Evolutionary conservation across 2,888 invertebrate genomes (phyloP), one percentile per base, ranked within the genome.

Genomic region (Drosophila percnosoma): DNA sequence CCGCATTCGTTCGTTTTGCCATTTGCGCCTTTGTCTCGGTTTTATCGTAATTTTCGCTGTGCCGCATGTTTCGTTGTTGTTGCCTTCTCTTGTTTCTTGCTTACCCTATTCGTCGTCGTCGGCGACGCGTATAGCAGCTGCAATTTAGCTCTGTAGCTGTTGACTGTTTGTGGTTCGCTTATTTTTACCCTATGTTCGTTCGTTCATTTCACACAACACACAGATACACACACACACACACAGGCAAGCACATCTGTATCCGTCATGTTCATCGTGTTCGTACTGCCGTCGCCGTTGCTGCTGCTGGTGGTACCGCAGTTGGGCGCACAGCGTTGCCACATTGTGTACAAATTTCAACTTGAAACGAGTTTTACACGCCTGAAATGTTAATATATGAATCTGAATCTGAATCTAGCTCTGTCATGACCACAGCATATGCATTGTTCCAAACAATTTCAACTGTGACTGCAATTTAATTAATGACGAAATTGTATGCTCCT

Each of bases 91-190:
- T 48, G 21, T 66, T 78, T 80, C 74, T 66, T 80, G 73, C 79
- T 73, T 81, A 80, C 81, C 78, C 80, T 78, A 78, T 80, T 79
- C 84, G 73, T 75, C 75, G 73, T 70, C 73, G 73, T 66, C 77
- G 77, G 49, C 81, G 83, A 83, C 83, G 80, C 83, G 80, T 78
- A 83, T 86, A 86, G 83, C 83, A 83, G 83, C 83, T 83, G 83
- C 83, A 83, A 83, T 83, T 83, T 83, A 79, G 76, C 81, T 80
- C 80, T 80, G 82, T 80, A 72, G 75, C 72, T 75, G 74, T 80
- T 78, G 77, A 74, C 80, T 80, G 80, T 77, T 84, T 81, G 82
- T 76, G 84, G 82, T 83, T 83, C 86, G 86, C 83, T 83, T 76
- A 82, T 78, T 86, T 86, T 83, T 83, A 83, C 83, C 86, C 83